A percentile compares a stretch with the other conserved stretches of the same genome.
phyloP scores from a whole-genome alignment of 2,113 vertebrate species.

The Tragelaphus buxtoni region DNA sequence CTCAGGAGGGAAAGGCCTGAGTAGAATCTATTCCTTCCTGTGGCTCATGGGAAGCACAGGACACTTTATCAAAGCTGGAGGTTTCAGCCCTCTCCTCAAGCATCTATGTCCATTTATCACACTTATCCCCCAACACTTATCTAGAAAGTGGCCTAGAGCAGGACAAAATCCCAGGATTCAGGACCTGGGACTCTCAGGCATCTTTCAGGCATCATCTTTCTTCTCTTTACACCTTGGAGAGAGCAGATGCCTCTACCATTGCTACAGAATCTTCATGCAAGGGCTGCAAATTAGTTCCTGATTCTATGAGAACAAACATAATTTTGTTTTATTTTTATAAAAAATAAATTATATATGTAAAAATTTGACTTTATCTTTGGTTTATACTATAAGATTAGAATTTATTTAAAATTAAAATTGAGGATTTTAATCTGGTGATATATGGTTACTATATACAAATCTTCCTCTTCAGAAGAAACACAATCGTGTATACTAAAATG shows the following conservation, averaged over 20 bases:
- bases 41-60: not conserved
- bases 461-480: constrained; percentile 19
- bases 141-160: not conserved
- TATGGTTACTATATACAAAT: not conserved
- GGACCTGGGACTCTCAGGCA: not conserved
- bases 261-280: not conserved
- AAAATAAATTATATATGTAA: not conserved
- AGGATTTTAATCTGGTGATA: constrained; percentile 32
- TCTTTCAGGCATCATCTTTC: not conserved
- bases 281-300: not conserved
- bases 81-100: not conserved
- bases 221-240: not conserved
- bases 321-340: constrained; percentile 33
- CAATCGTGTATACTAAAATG: not conserved
- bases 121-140: not conserved
- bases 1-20: not conserved
- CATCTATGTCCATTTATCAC: not conserved
- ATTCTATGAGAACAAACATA: not conserved
- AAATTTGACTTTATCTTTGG: constrained; percentile 37
- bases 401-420: constrained; percentile 37
- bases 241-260: not conserved
- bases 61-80: not conserved
- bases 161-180: not conserved
- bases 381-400: not conserved
- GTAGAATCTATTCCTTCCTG: not conserved